A percentile compares a stretch with the other conserved stretches of the same genome.
Conservation (phyloP, 2,797 vertebrate genomes). For the Eurystomus glaucurus region DNA sequence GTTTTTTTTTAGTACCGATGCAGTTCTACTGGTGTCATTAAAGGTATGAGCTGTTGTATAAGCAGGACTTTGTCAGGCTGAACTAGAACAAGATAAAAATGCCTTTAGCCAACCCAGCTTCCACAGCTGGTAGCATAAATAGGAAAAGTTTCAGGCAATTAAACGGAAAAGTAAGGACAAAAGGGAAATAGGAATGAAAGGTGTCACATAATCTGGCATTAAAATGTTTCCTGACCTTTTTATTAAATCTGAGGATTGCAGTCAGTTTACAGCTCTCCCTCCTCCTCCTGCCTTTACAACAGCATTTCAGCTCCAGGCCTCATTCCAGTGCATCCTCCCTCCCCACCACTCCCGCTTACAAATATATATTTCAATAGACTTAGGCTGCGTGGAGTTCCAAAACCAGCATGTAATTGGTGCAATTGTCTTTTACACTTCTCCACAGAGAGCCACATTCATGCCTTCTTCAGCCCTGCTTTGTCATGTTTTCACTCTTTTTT, state of each 20-base stretch:
- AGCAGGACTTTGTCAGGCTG: background rate
- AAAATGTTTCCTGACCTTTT: slow-evolving; percentile 11
- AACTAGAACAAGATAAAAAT: background rate
- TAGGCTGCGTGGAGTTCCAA: slow-evolving; percentile 47
- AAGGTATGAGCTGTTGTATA: slow-evolving; percentile 28
- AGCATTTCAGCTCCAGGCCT: slow-evolving; percentile 67
- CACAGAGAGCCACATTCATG: slow-evolving; percentile 35
- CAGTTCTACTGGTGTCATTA: background rate
- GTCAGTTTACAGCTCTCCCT: slow-evolving; percentile 39
- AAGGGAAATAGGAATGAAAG: slow-evolving; percentile 20
- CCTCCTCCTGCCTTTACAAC: slow-evolving; percentile 25
- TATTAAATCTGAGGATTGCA: background rate
- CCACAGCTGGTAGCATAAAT: background rate
- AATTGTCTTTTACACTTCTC: slow-evolving; percentile 52
- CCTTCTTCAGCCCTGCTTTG: slow-evolving; percentile 19
- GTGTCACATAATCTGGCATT: slow-evolving; percentile 39
- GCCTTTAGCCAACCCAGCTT: background rate
- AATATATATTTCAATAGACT: slow-evolving; percentile 74
- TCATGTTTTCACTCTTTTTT: background rate
- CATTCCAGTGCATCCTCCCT: slow-evolving; percentile 55
- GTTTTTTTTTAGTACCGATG: background rate
- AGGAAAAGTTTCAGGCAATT: slow-evolving; percentile 21
- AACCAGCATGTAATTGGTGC: slow-evolving; percentile 57
- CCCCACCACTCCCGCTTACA: slow-evolving; percentile 40
- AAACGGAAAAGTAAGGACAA: slow-evolving; percentile 22